Conservation (phyloP, 2,888 invertebrate genomes). For the Melieria omissa region DNA sequence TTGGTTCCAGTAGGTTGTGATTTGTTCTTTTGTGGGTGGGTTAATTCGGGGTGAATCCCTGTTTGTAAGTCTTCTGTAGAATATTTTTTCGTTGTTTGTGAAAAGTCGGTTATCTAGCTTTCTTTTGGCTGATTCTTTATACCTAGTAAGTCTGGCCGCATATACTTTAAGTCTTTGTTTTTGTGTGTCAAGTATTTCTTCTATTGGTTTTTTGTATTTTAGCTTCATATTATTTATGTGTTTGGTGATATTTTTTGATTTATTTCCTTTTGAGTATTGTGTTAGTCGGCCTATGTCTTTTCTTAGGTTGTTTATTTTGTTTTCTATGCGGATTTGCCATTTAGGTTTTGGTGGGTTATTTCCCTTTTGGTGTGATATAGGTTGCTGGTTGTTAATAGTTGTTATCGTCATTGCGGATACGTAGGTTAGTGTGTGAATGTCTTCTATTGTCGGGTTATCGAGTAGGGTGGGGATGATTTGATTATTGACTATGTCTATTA, state of each 20-base stretch:
- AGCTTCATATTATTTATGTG: not conserved
- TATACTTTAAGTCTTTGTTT: conserved; percentile 14
- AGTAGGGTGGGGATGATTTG: not conserved
- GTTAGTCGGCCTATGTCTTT: not conserved
- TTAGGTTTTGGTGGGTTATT: not conserved
- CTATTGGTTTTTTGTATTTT: conserved; percentile 14
- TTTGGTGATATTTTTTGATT: not conserved
- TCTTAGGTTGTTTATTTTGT: not conserved
- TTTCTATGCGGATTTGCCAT: not conserved
- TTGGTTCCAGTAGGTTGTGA: not conserved
- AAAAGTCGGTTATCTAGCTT: conserved; percentile 10
- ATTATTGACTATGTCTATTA: not conserved
- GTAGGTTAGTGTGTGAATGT: not conserved
- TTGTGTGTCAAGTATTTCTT: not conserved
- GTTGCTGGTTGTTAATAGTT: not conserved
- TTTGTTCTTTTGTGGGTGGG: conserved; percentile 15
- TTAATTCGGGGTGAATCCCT: not conserved
- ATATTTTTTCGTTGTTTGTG: conserved; percentile 18
- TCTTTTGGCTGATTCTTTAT: conserved; percentile 18
- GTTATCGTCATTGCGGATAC: not conserved
- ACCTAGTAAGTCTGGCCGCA: not conserved
- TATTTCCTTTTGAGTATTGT: not conserved
- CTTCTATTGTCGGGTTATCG: not conserved
- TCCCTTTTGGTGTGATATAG: not conserved
- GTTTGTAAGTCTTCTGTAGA: conserved; percentile 8